Percentiles rank a stretch among this genome's conserved stretches.
Evolutionary conservation across 2,888 invertebrate genomes (phyloP).

Genomic region (Aricia artaxerxes): DNA sequence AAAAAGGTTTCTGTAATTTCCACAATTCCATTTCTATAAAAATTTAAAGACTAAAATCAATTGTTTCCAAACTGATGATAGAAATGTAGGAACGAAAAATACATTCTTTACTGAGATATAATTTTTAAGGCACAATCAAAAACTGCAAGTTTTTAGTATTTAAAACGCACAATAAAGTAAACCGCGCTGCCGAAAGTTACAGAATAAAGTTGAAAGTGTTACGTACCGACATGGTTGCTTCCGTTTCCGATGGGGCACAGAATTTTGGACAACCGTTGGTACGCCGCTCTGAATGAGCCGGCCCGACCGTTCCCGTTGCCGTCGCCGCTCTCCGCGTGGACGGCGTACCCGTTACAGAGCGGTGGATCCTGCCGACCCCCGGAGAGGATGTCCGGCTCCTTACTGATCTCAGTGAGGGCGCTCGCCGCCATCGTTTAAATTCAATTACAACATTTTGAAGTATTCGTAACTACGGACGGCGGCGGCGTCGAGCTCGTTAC

Average conservation of each 20-base stretch:
- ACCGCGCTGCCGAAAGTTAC: not conserved
- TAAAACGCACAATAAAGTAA: not conserved
- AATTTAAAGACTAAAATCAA: no score
- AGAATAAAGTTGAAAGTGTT: conserved; percentile 4
- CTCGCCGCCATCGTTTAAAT: conserved; percentile 24
- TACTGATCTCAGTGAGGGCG: conserved; percentile 7
- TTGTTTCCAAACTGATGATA: no score
- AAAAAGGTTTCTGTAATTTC: no score
- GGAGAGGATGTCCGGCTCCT: not conserved
- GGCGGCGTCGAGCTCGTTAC: not conserved
- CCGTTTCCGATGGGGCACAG: conserved; percentile 39
- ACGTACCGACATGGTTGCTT: conserved; percentile 35
- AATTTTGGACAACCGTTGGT: conserved; percentile 45
- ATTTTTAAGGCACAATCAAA: no score
- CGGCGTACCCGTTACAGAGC: not conserved
- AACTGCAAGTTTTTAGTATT: not conserved
- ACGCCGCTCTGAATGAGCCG: conserved; percentile 43
- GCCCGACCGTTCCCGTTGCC: conserved; percentile 34
- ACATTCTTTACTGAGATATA: no score
- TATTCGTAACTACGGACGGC: not conserved
- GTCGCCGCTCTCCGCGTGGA: not conserved
- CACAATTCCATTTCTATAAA: no score
- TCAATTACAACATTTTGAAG: not conserved
- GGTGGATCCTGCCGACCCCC: not conserved
- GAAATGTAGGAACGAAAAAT: no score